phyloP scores from a whole-genome alignment of 2,888 invertebrate genomes.

The Arrhopalites spinosus region DNA sequence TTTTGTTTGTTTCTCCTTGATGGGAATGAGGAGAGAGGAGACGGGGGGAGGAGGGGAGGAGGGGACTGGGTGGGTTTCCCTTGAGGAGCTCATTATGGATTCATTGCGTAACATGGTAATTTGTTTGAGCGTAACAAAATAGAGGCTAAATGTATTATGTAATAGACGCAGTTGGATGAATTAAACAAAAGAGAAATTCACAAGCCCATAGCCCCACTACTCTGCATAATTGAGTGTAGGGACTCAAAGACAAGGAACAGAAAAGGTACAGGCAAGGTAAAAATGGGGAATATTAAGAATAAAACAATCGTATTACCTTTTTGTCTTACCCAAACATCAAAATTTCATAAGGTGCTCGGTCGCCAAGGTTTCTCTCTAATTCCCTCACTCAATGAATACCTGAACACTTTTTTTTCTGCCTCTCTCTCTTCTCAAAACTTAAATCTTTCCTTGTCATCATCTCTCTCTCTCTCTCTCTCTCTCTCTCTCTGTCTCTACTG shows the following conservation, averaged over 20 bases:
- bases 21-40: neutral
- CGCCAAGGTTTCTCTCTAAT: neutral
- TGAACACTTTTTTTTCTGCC: neutral
- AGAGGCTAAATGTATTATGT: neutral
- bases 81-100: neutral
- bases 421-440: neutral
- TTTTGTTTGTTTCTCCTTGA: neutral
- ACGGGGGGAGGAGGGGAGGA: neutral
- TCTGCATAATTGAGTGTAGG: too few relatives aligned
- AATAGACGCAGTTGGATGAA: neutral
- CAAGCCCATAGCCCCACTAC: too few relatives aligned
- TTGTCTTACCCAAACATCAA: neutral
- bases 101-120: neutral
- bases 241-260: too few relatives aligned
- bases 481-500: neutral
- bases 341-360: neutral
- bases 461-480: neutral
- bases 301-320: neutral
- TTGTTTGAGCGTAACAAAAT: slow-evolving; percentile 6
- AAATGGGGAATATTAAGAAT: neutral
- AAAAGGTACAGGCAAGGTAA: too few relatives aligned
- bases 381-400: slow-evolving; percentile 15
- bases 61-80: too few relatives aligned
- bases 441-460: neutral
- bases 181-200: too few relatives aligned